Evolutionary conservation across 2,888 invertebrate species (phyloP).

Genomic region (Sthenelais limicola): DNA sequence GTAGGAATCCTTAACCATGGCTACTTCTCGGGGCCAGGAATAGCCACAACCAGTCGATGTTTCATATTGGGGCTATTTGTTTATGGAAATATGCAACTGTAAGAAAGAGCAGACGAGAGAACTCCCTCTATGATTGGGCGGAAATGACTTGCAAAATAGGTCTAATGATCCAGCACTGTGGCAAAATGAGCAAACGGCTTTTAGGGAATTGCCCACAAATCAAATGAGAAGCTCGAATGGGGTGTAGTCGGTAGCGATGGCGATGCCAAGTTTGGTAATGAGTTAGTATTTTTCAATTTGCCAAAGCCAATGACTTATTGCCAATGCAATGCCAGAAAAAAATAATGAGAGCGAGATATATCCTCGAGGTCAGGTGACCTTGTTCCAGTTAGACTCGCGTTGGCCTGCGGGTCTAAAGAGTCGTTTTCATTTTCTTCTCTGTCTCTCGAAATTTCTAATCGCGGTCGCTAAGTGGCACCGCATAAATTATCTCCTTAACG

Average conservation of each 20-base stretch:
- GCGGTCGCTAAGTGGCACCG: no score
- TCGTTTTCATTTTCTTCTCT: no score
- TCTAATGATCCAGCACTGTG: conserved; percentile 35
- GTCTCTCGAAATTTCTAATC: no score
- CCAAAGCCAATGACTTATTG: no score
- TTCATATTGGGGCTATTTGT: conserved; percentile 39
- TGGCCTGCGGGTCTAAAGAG: no score
- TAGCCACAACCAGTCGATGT: conserved; percentile 25
- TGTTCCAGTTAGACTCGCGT: no score
- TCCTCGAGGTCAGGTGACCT: no score
- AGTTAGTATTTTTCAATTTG: conserved; percentile 40
- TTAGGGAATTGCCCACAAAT: conserved; percentile 39
- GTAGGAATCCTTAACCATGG: conserved; percentile 31
- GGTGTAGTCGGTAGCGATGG: conserved; percentile 15
- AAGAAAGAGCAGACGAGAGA: conserved; percentile 24
- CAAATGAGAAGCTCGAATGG: conserved; percentile 33
- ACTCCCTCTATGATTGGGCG: conserved; percentile 35
- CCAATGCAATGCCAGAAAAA: no score
- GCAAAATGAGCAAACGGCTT: conserved; percentile 40
- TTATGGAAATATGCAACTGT: conserved; percentile 39
- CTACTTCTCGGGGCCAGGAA: conserved; percentile 30
- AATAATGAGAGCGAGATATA: no score
- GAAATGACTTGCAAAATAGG: conserved; percentile 40
- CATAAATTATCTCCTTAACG: no score
- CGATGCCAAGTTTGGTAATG: conserved; percentile 38